Base-by-base conservation (phyloP, 2,797 vertebrate genomes). In the Argyrosomus regius region DNA sequence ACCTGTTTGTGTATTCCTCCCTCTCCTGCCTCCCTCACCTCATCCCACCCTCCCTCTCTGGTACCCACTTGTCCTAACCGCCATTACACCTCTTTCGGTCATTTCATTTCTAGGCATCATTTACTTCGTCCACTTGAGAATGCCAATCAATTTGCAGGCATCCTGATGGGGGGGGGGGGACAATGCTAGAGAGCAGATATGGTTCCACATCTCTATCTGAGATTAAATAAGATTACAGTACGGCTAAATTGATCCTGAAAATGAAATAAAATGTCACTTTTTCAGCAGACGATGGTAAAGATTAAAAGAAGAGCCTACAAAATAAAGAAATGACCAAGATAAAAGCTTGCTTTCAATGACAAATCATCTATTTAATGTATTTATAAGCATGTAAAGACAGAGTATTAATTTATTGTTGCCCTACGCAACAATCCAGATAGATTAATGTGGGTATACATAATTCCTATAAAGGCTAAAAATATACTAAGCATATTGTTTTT, bases 1-100 rank as follows among this genome's bases (percentile, higher is more conserved):
- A 94, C 93, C 90, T 93, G 93, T 93, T 92, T 93, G 90, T 93
- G 90, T 91, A 93, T 91, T 93, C 91, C 83, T 90, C 80, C 77
- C 84, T 87, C 84, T 80, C 69, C 72, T 20, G 24, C 77, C 60
- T 26, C 70, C 64, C 72, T 67, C 69, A 70, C 60, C 59, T 11
- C 64, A 39, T 26, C 72, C 60, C 77, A 66, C 64, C 73, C 61
- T 56, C 53, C 46, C 63, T 39, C 80, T 58, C 54, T 71, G 62
- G 58, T 72, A 72, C 65, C 64, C 78, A 86, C 84, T 78, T 78
- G 76, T 82, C 85, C 83, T 87, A 82, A 86, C 87, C 81, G 76
- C 77, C 70, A 75, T 88, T 83, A 82, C 53, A 81, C 79, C 61
- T 86, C 87, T 78, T 80, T 80, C 52, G 75, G 80, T 81, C 85